Base-by-base conservation (phyloP, 2,113 vertebrate species). In the Amblyornis subalaris region DNA sequence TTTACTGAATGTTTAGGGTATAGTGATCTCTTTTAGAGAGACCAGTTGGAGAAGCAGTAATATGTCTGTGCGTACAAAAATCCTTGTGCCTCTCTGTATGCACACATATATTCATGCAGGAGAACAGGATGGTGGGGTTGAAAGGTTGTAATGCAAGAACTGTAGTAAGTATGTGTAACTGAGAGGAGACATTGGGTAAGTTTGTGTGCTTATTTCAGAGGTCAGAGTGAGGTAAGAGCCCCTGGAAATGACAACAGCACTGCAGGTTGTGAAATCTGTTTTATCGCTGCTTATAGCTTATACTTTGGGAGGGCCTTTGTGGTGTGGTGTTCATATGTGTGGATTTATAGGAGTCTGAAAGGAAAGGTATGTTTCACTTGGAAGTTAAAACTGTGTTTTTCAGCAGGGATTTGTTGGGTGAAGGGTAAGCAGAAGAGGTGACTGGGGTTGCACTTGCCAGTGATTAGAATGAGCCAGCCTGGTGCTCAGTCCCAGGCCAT, bases 211-310 rank as follows among this genome's bases (percentile, higher is more conserved):
- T 77, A 25, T 90, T 95, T 89, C 93, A 73, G 87, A 78, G 92
- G 57, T 76, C 88, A 66, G 40, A n/a, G 40, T 96, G 96, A 92
- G 89, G 92, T 92, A 96, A 96, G 81, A 96, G 61, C 54, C 54
- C 21, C 86, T 96, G 48, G 57, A 85, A 93, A 64, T 88, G 86
- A 42, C 83, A 95, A 73, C 84, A 89, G 86, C 84, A 33, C 0
- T 18, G 47, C 65, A 70, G 36, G 31, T 96, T 96, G 81, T 95
- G 95, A 90, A 95, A 94, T 86, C 50, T 71, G 20, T 65, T 86
- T 62, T 80, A 64, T 88, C 3, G 1, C 69, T 80, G 65, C 60
- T 81, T 58, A 19, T 64, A 47, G 38, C 47, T 70, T 58, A 40
- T 62, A 35, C 45, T 94, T 70, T 8, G 9, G 62, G 75, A 25